Conservation (phyloP, 1,140 invertebrate species). For the Nephotettix cincticeps region DNA sequence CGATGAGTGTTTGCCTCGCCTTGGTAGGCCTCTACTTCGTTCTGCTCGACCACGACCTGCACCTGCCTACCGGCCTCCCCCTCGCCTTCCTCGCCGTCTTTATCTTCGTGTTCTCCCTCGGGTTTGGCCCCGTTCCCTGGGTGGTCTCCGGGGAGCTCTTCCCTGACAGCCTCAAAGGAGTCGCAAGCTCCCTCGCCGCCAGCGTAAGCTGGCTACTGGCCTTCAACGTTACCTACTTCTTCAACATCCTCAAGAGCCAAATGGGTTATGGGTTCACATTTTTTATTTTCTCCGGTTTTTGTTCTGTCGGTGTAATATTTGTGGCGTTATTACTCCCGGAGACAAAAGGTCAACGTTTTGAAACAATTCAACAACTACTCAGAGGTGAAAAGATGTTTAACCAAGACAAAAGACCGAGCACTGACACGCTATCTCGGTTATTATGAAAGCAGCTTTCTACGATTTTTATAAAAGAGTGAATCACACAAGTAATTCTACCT, state of each 20-base stretch:
- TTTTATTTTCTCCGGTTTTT: constrained; percentile 77
- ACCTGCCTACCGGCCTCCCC: background rate
- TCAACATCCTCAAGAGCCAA: constrained; percentile 45
- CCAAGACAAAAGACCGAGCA: background rate
- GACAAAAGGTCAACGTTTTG: constrained; percentile 70
- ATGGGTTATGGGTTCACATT: constrained; percentile 74
- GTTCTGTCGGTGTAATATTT: constrained; percentile 67
- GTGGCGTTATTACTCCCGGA: constrained; percentile 77
- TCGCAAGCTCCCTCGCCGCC: constrained; percentile 53
- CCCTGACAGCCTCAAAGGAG: constrained; percentile 59
- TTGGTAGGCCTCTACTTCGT: background rate
- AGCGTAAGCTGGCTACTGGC: constrained; percentile 52
- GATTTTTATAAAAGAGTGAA: too few relatives aligned
- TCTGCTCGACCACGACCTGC: background rate
- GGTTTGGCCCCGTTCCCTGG: constrained; percentile 70
- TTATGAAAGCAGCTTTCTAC: background rate
- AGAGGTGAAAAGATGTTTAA: background rate
- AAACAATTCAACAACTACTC: background rate
- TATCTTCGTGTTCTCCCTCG: constrained; percentile 38
- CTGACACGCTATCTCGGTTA: background rate
- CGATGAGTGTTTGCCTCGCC: too few relatives aligned
- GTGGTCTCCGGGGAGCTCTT: constrained; percentile 67
- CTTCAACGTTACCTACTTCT: constrained; percentile 56
- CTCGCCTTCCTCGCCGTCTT: background rate
- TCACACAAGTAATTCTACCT: too few relatives aligned